Evolutionary conservation across 2,797 vertebrate genomes (phyloP).

Genomic region (Pangasius krempfi): DNA sequence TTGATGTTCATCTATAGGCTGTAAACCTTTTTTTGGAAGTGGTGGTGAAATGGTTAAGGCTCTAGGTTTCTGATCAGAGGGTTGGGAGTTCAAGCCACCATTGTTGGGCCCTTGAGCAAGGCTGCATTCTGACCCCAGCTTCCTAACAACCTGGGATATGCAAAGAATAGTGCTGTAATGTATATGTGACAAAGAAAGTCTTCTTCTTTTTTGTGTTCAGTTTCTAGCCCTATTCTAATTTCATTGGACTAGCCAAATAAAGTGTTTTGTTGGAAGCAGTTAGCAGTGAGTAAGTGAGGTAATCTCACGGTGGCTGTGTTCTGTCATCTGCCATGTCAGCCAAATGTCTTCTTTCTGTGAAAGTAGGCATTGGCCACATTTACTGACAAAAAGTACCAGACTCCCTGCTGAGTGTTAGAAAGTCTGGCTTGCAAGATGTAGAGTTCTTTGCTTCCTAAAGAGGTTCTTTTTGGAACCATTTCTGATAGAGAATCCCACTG

Average conservation of each 20-base stretch:
- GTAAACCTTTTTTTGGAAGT: not conserved
- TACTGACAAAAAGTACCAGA: not conserved
- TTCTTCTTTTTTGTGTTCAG: too few relatives aligned
- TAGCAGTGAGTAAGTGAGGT: not conserved
- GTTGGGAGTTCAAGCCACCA: too few relatives aligned
- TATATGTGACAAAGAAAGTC: too few relatives aligned
- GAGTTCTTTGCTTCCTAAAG: not conserved
- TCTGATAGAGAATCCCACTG: not conserved
- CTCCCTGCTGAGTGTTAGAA: conserved; percentile 6
- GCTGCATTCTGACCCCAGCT: too few relatives aligned
- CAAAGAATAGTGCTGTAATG: too few relatives aligned
- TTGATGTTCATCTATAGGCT: not conserved
- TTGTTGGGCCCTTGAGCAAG: too few relatives aligned
- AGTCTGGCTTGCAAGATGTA: not conserved
- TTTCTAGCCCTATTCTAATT: too few relatives aligned
- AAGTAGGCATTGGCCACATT: not conserved
- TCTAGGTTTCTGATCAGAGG: too few relatives aligned
- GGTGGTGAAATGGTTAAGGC: too few relatives aligned
- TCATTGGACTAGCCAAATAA: not conserved
- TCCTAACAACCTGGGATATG: too few relatives aligned
- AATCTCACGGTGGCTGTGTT: not conserved
- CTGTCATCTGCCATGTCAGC: conserved; percentile 11
- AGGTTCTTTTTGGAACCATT: not conserved
- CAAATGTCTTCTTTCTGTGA: conserved; percentile 3
- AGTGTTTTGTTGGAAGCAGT: not conserved